phyloP scores from a whole-genome alignment of 1,140 invertebrate genomes.

The Plodia interpunctella region DNA sequence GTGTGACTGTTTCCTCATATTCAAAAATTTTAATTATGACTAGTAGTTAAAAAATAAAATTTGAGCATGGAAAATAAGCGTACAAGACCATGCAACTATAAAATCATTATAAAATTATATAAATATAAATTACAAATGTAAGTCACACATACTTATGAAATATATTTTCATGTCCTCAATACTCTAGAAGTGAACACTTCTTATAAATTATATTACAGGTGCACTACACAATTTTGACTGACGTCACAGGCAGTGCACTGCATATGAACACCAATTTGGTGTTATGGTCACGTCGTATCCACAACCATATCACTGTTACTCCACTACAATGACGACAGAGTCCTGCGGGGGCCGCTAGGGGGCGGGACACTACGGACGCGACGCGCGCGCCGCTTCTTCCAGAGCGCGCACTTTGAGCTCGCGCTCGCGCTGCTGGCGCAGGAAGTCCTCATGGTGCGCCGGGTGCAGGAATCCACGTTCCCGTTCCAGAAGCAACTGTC shows the following conservation, averaged over 20 bases:
- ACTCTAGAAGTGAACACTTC: slow-evolving; percentile 21
- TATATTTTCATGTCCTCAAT: slow-evolving; percentile 18
- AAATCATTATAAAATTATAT: slow-evolving; percentile 72
- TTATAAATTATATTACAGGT: slow-evolving; percentile 3
- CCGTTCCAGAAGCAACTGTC: slow-evolving; percentile 90
- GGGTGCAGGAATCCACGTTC: slow-evolving; percentile 80
- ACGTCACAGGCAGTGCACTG: not conserved
- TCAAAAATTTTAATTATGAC: slow-evolving; percentile 71
- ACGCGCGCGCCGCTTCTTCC: slow-evolving; percentile 89
- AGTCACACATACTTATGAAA: slow-evolving; percentile 47
- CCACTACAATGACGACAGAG: slow-evolving; percentile 44
- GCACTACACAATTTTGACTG: not conserved
- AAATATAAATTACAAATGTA: slow-evolving; percentile 68
- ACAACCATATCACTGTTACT: slow-evolving; percentile 25
- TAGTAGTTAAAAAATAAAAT: slow-evolving; percentile 70
- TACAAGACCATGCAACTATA: slow-evolving; percentile 72
- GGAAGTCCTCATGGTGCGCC: slow-evolving; percentile 89
- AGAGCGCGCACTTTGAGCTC: slow-evolving; percentile 90
- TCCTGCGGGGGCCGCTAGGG: slow-evolving; percentile 36
- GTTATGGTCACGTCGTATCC: not conserved
- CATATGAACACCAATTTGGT: slow-evolving; percentile 1
- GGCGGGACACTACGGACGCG: slow-evolving; percentile 77
- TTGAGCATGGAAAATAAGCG: slow-evolving; percentile 74
- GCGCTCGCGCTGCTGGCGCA: slow-evolving; percentile 87
- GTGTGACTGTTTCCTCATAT: slow-evolving; percentile 46